Evolutionary conservation across 53 echinoderm and acorn worm species (phyloP).

Genomic region (Antedon mediterranea): DNA sequence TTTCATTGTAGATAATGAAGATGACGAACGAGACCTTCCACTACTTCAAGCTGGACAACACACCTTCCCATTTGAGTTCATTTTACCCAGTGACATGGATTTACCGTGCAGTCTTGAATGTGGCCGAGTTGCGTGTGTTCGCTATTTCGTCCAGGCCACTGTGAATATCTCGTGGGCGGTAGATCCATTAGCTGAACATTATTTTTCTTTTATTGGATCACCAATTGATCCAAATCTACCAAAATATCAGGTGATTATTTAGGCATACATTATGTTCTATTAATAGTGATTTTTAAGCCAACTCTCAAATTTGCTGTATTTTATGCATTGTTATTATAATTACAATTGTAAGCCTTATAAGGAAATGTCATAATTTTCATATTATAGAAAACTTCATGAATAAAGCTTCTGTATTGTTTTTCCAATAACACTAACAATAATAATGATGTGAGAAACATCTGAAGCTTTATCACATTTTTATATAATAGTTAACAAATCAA

Average conservation of each 20-base stretch:
- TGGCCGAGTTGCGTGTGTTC: slow-evolving; percentile 62
- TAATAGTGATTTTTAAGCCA: not conserved
- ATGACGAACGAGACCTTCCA: slow-evolving; percentile 77
- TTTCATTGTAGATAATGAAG: slow-evolving; percentile 1
- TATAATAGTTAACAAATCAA: too few relatives aligned
- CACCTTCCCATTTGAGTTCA: slow-evolving; percentile 69
- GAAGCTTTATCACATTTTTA: too few relatives aligned
- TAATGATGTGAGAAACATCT: too few relatives aligned
- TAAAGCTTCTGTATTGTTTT: too few relatives aligned
- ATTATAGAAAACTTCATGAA: too few relatives aligned
- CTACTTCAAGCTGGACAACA: slow-evolving; percentile 68
- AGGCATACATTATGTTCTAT: not conserved
- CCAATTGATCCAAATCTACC: slow-evolving; percentile 62
- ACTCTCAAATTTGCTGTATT: too few relatives aligned
- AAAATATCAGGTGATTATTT: slow-evolving; percentile 40
- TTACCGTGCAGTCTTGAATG: slow-evolving; percentile 86
- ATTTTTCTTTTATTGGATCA: slow-evolving; percentile 83
- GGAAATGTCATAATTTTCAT: too few relatives aligned
- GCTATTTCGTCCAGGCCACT: slow-evolving; percentile 84
- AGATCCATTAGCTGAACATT: slow-evolving; percentile 82
- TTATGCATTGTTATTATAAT: too few relatives aligned
- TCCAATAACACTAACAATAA: too few relatives aligned
- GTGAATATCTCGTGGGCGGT: slow-evolving; percentile 97
- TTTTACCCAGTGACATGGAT: slow-evolving; percentile 43
- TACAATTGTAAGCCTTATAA: too few relatives aligned